These are phyloP conservation scores for Leptonema lineaticorne DNA, from an alignment of 1,140 invertebrate genomes.

Conservation along the genomic window DNA sequence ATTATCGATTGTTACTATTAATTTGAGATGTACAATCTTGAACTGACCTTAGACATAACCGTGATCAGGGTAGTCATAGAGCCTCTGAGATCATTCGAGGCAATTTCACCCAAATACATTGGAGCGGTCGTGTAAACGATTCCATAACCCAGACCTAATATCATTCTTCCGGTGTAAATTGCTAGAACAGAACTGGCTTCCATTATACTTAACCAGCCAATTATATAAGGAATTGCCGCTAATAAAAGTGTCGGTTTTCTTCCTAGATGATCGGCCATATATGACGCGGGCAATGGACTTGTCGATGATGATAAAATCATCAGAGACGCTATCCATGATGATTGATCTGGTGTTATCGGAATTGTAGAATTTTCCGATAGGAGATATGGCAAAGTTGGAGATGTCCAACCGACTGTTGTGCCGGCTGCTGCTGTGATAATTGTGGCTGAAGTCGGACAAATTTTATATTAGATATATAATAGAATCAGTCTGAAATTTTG, in stretches of 20 bases:
- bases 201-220: constrained; percentile 69
- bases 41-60: constrained; percentile 58
- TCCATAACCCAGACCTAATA: constrained; percentile 67
- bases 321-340: constrained; percentile 65
- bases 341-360: constrained; percentile 58
- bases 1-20: no score
- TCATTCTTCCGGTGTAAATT: constrained; percentile 57
- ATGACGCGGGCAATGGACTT: constrained; percentile 53
- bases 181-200: constrained; percentile 52
- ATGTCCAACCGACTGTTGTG: constrained; percentile 60
- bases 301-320: constrained; percentile 57
- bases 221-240: constrained; percentile 60
- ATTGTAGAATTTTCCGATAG: constrained; percentile 51
- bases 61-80: constrained; percentile 70
- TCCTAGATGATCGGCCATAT: constrained; percentile 60
- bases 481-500: no score
- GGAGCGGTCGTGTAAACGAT: constrained; percentile 65
- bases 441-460: constrained; percentile 53
- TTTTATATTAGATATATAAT: no score
- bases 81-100: constrained; percentile 68
- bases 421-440: constrained; percentile 55
- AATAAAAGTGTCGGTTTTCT: constrained; percentile 67
- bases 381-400: constrained; percentile 59
- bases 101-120: constrained; percentile 68
- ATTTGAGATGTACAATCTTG: no score